Evolutionary conservation across 2,113 vertebrate genomes (phyloP).

Genomic region (Corythornis cristatus): DNA sequence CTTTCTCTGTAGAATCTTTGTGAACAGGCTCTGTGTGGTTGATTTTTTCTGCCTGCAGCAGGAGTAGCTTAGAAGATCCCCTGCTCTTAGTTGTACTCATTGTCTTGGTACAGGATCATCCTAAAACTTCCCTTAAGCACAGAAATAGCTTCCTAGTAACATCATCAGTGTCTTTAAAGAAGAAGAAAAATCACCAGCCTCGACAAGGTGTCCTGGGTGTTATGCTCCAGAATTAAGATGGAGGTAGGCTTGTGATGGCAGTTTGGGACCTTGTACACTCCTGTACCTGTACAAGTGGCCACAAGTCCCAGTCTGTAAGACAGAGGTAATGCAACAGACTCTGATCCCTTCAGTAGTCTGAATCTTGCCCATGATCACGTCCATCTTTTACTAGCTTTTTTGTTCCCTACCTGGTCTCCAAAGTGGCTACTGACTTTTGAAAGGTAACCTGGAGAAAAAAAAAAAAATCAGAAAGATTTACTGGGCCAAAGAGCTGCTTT

Average conservation of each 20-base stretch:
- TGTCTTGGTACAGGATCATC: not conserved
- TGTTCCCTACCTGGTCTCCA: not conserved
- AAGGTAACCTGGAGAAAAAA: not conserved
- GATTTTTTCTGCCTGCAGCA: not conserved
- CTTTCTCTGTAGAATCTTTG: not conserved
- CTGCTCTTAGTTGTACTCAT: not conserved
- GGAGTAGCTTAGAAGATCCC: not conserved
- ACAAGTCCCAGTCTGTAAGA: fast-evolving
- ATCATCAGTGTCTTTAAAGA: not conserved
- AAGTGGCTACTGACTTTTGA: not conserved
- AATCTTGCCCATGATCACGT: not conserved
- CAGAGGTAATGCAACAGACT: not conserved
- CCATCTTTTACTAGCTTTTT: not conserved
- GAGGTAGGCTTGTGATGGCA: not conserved
- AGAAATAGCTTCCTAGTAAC: not conserved
- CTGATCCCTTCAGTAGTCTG: not conserved
- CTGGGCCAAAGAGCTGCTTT: not conserved
- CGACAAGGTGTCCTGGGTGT: not conserved
- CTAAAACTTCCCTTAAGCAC: not conserved
- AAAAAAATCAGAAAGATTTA: not conserved
- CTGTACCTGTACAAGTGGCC: not conserved
- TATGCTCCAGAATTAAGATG: not conserved
- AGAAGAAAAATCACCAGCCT: not conserved
- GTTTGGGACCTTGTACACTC: not conserved
- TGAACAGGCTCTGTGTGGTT: not conserved